Evolutionary conservation across 2,113 vertebrate species (phyloP), one percentile per base, ranked within the genome.

Genomic region (Sinocyclocheilus maitianheensis): DNA sequence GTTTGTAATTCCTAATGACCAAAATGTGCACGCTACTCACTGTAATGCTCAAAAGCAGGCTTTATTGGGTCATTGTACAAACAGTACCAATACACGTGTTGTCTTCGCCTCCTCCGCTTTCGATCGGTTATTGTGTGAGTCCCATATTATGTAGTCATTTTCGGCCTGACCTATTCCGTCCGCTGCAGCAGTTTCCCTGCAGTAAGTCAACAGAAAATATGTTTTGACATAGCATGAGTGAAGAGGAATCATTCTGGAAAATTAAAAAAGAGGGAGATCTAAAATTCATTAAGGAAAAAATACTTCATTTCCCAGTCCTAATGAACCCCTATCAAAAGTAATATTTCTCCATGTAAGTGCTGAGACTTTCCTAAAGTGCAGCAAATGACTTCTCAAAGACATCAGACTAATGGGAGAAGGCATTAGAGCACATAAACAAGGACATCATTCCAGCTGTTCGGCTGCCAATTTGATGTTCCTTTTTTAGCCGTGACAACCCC

Each of bases 371-470:
- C 94, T 91, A 93, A 91, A 92, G 91, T 87, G 89, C 91, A 89
- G 93, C 92, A 94, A 93, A 95, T 91, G 93, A 91, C 93, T 91
- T 93, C 92, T 94, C 87, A 91, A 93, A 90, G 92, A 93, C 92
- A 69, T 91, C 89, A 89, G 87, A 91, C 94, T 93, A 94, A 93
- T 93, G 93, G 94, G 87, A 92, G 88, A 93, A 95, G 91, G 93
- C 93, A 95, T 96, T 96, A 95, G 62, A 94, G 92, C 91, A 94
- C 93, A 93, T 97, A 97, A 97, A 97, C 96, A 96, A 95, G 90
- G 93, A 93, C 94, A 96, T 96, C 94, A 95, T 94, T 94, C 93
- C 93, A 91, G 95, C 95, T 94, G 93, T 92, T 94, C 91, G 65
- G 93, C 92, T 91, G 92, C 93, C 94, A 92, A 92, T 93, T 92